A percentile compares a stretch with the other conserved stretches of the same genome.
Conservation (phyloP, 2,888 invertebrate genomes). For the Oeneis ivallda region DNA sequence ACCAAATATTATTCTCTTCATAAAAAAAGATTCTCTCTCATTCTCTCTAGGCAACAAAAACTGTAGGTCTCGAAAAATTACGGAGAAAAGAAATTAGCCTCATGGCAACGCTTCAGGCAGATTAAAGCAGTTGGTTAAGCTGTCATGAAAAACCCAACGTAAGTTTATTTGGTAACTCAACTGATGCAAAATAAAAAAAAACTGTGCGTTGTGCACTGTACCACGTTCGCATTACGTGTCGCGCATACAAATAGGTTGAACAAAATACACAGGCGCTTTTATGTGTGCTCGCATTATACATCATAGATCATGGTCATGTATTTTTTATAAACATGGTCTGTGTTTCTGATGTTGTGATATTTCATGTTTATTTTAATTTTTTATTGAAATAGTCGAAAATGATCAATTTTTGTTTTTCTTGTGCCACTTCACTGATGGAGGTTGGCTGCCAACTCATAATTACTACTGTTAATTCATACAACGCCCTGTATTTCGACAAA, state of each 20-base stretch:
- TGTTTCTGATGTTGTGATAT: constrained; percentile 22
- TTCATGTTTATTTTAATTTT: constrained; percentile 6
- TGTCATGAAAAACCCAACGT: too few relatives aligned
- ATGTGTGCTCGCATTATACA: constrained; percentile 28
- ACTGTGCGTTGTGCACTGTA: constrained; percentile 29
- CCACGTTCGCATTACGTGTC: constrained; percentile 32
- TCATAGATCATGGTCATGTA: constrained; percentile 25
- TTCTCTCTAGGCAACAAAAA: too few relatives aligned
- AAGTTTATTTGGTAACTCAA: constrained; percentile 27
- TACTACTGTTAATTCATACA: too few relatives aligned
- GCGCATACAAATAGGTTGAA: constrained; percentile 33
- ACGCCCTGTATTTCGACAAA: neutral
- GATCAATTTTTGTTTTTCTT: too few relatives aligned
- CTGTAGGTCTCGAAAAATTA: too few relatives aligned
- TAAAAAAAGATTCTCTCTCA: too few relatives aligned
- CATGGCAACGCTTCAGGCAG: too few relatives aligned
- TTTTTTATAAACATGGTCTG: constrained; percentile 17
- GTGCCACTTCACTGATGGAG: too few relatives aligned
- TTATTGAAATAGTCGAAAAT: neutral
- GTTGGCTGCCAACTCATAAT: too few relatives aligned
- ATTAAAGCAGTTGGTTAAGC: too few relatives aligned
- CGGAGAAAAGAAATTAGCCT: too few relatives aligned
- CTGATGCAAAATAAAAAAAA: constrained; percentile 36
- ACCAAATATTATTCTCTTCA: too few relatives aligned
- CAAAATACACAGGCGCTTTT: constrained; percentile 26